phyloP scores from a whole-genome alignment of 2,797 vertebrate species.

The Lacerta viridis region DNA sequence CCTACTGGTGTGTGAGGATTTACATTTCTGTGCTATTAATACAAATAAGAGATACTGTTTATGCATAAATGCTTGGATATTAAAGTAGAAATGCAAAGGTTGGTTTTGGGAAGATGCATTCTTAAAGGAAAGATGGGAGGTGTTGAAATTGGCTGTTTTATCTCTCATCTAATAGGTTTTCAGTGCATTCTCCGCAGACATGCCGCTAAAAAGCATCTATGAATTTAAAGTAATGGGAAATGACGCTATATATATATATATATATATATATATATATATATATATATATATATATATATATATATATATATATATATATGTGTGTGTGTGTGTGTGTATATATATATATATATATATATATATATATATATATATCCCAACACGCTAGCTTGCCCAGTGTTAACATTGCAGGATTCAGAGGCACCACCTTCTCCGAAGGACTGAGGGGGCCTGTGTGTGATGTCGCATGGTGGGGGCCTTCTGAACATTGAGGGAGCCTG shows the following conservation, averaged over 20 bases:
- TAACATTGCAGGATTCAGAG: background rate
- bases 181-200: slow-evolving; percentile 34
- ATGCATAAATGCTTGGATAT: background rate
- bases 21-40: slow-evolving; percentile 9
- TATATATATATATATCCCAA: background rate
- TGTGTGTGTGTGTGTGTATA: too few relatives aligned
- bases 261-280: too few relatives aligned
- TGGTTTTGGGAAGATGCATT: slow-evolving; percentile 18
- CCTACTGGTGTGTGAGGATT: slow-evolving; percentile 29
- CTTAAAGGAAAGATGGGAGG: slow-evolving; percentile 3
- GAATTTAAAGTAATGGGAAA: slow-evolving; percentile 43
- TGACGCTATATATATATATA: background rate
- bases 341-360: too few relatives aligned
- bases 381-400: slow-evolving; percentile 34
- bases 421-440: too few relatives aligned
- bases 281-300: background rate
- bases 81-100: slow-evolving; percentile 2
- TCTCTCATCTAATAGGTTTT: slow-evolving; percentile 24
- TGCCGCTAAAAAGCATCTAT: slow-evolving; percentile 28
- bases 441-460: too few relatives aligned
- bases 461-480: accelerated
- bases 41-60: background rate
- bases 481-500: too few relatives aligned
- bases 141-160: background rate
- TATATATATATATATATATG: background rate